Evolutionary conservation across 2,888 invertebrate species (phyloP).

Genomic region (Pocota personata): DNA sequence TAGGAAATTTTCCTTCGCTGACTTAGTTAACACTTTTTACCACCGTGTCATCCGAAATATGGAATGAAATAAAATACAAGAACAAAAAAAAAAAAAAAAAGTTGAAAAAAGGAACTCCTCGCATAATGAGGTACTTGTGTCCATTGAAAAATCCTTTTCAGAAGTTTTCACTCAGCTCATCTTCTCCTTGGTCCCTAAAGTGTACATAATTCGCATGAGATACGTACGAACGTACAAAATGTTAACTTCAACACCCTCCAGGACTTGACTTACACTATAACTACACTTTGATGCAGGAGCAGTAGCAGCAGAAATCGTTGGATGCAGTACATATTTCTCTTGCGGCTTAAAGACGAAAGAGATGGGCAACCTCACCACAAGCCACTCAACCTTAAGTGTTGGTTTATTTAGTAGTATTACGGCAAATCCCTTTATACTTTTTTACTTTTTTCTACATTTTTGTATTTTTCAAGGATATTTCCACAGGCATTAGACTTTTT

Average conservation of each 20-base stretch:
- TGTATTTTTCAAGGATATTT: slow-evolving; percentile 46
- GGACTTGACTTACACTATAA: slow-evolving; percentile 49
- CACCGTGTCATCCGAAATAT: slow-evolving; percentile 54
- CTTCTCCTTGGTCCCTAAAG: slow-evolving; percentile 38
- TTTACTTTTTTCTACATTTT: slow-evolving; percentile 17
- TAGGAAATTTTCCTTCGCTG: slow-evolving; percentile 1
- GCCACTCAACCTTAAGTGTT: slow-evolving; percentile 73
- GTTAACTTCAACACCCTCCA: slow-evolving; percentile 69
- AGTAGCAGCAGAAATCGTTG: slow-evolving; percentile 3
- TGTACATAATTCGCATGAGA: slow-evolving; percentile 62
- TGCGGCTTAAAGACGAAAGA: slow-evolving; percentile 46
- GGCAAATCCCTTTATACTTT: slow-evolving; percentile 61
- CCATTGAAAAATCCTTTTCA: slow-evolving; percentile 67
- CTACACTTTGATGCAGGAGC: slow-evolving; percentile 31
- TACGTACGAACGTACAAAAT: slow-evolving; percentile 49
- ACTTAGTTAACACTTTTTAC: slow-evolving; percentile 51
- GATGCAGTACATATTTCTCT: slow-evolving; percentile 46
- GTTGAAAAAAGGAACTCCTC: slow-evolving; percentile 27
- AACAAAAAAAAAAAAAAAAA: background rate
- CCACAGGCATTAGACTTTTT: slow-evolving; percentile 45
- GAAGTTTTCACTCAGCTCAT: slow-evolving; percentile 65
- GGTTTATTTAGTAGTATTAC: slow-evolving; percentile 73
- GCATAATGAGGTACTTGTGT: slow-evolving; percentile 74
- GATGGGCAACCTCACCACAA: slow-evolving; percentile 59
- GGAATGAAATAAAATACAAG: slow-evolving; percentile 24